phyloP scores from a whole-genome alignment of 2,113 vertebrate species.

The Thomomys bottae region DNA sequence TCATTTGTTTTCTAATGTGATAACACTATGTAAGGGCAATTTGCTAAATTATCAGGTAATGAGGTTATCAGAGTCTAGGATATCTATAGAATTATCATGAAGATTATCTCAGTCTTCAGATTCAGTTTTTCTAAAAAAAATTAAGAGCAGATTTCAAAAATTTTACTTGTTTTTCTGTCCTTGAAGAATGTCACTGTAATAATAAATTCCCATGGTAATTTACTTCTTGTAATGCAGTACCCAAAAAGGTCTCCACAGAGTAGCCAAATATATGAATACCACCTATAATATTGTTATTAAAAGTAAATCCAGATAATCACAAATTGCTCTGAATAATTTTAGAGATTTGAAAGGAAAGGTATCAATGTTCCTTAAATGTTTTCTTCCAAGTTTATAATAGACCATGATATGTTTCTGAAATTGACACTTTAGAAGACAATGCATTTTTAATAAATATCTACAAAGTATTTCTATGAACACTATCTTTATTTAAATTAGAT shows the following conservation, averaged over 20 bases:
- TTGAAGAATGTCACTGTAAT: too few species aligned
- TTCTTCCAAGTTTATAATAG: slow-evolving; percentile 11
- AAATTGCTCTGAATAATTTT: slow-evolving; percentile 36
- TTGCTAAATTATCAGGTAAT: neutral
- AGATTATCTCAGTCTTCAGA: neutral
- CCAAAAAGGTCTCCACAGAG: neutral
- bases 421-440: slow-evolving; percentile 30
- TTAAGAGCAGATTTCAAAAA: neutral
- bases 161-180: slow-evolving; percentile 33
- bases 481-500: slow-evolving; percentile 38
- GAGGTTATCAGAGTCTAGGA: neutral
- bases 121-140: neutral
- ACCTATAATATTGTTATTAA: neutral
- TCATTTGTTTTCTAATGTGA: neutral
- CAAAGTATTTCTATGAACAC: neutral
- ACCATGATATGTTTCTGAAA: slow-evolving; percentile 12
- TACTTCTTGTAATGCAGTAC: neutral
- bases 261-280: slow-evolving; percentile 19
- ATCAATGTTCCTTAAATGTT: neutral
- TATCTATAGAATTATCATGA: neutral
- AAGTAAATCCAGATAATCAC: slow-evolving; percentile 8
- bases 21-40: neutral
- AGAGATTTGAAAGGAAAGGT: slow-evolving; percentile 12
- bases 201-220: neutral
- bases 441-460: slow-evolving; percentile 8